Conservation (phyloP, 1,140 invertebrate genomes). For the Apis dorsata region DNA sequence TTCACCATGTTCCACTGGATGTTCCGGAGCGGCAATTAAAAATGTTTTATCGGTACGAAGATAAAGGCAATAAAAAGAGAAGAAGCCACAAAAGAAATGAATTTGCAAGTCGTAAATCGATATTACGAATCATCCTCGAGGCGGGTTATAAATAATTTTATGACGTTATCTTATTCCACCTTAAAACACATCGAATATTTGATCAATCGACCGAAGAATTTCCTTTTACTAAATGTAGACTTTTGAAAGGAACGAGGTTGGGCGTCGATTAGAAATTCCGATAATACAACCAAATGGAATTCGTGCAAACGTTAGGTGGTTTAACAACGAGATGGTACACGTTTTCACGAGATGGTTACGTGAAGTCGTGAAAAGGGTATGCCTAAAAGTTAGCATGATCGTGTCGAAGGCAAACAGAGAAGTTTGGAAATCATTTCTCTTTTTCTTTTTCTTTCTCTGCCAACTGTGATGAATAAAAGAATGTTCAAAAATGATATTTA, state of each 20-base stretch:
- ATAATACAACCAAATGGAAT: slow-evolving; percentile 7
- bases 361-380: slow-evolving; percentile 31
- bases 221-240: slow-evolving; percentile 5
- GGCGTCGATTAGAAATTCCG: slow-evolving; percentile 30
- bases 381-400: slow-evolving; percentile 39
- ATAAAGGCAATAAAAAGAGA: not conserved
- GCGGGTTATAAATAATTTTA: slow-evolving; percentile 17
- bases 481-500: too few relatives aligned
- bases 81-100: not conserved
- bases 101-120: slow-evolving; percentile 20
- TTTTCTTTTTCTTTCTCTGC: not conserved
- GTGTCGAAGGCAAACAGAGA: slow-evolving; percentile 38
- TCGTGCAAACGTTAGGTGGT: slow-evolving; percentile 29
- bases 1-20: not conserved
- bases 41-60: slow-evolving; percentile 3
- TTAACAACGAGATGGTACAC: slow-evolving; percentile 4
- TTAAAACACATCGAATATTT: not conserved
- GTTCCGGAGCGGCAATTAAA: slow-evolving; percentile 6
- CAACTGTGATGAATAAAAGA: too few relatives aligned
- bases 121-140: not conserved
- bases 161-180: not conserved
- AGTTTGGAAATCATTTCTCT: not conserved
- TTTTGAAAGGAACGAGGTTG: not conserved
- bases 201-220: not conserved
- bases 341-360: slow-evolving; percentile 34